A percentile compares a stretch with the other conserved stretches of the same genome.
phyloP scores from a whole-genome alignment of 2,797 vertebrate species.

The Natrix natrix region DNA sequence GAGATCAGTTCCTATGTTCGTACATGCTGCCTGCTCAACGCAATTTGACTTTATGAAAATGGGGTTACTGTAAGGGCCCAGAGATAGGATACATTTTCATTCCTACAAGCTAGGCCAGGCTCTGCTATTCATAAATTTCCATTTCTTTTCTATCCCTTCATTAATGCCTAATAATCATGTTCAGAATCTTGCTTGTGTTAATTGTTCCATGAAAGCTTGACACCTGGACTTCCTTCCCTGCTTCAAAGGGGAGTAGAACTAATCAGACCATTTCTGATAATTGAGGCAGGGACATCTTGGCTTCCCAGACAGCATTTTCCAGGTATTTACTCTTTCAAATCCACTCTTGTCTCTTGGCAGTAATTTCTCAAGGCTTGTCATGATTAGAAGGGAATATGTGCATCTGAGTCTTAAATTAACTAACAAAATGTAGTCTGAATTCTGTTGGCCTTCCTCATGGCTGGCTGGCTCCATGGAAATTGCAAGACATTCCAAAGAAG shows the following conservation, averaged over 20 bases:
- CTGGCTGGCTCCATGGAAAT: background rate
- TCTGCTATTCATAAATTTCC: background rate
- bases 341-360: background rate
- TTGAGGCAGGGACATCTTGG: constrained; percentile 26
- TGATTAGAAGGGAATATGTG: constrained; percentile 1
- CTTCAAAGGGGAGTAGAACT: constrained; percentile 30
- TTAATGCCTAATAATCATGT: constrained; percentile 20
- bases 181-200: constrained; percentile 10
- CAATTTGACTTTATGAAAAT: background rate
- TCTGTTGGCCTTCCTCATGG: background rate
- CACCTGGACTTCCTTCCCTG: constrained; percentile 20
- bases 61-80: background rate
- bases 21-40: background rate
- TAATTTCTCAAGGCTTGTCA: constrained; percentile 29
- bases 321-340: constrained; percentile 17
- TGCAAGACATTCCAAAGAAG: background rate
- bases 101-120: background rate
- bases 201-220: constrained; percentile 14
- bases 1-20: background rate
- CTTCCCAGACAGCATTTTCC: constrained; percentile 26
- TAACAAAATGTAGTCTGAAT: background rate
- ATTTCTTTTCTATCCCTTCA: constrained; percentile 1
- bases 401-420: constrained; percentile 20
- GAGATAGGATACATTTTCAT: background rate
- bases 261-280: constrained; percentile 37